Base-by-base conservation (phyloP, 1,140 invertebrate species). In the Aphaenogaster rudis region DNA sequence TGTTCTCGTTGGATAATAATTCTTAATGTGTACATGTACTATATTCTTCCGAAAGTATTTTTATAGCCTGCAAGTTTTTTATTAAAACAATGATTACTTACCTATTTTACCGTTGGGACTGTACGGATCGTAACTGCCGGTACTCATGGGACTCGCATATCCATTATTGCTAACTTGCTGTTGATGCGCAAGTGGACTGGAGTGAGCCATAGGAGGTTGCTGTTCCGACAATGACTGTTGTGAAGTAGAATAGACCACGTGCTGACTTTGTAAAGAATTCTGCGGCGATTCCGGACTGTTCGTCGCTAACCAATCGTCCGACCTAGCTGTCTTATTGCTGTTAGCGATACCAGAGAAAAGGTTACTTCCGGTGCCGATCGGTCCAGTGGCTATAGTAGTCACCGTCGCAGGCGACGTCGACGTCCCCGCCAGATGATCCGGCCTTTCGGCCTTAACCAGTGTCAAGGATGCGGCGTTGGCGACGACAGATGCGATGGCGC, bases 81-180 rank as follows among this genome's bases (percentile, higher is more conserved):
- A 48, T 66, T 0, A 21, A 21, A 80, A 33, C 3, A 28, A 67
- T 80, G 9, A 39, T 15, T 66, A 96, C 97, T 97, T 89, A 98
- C 97, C 97, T 96, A 97, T 97, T 96, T 98, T 98, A 93, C 97
- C 97, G 95, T 98, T 98, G 61, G 98, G 97, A 96, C 97, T 98
- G 94, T 98, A 98, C 2, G 97, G 97, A 92, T 98, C 98, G 95
- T 98, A 98, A 96, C 97, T 98, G 91, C 97, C 96, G 1, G 97
- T 97, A 42, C 97, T 98, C 96, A 98, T 97, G 0, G 97, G 97
- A 86, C 97, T 98, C n/a, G 97, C 97, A 93, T 98, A 98, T 28
- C 97, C 97, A 91, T 98, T 98, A 88, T 97, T 97, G 92, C 96
- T 96, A 88, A 96, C 96, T 88, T 96, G 96, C 86, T 94, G 96